These are phyloP conservation scores for Lutjanus campechanus DNA, from an alignment of 2,797 vertebrate genomes.

Conservation along the genomic window DNA sequence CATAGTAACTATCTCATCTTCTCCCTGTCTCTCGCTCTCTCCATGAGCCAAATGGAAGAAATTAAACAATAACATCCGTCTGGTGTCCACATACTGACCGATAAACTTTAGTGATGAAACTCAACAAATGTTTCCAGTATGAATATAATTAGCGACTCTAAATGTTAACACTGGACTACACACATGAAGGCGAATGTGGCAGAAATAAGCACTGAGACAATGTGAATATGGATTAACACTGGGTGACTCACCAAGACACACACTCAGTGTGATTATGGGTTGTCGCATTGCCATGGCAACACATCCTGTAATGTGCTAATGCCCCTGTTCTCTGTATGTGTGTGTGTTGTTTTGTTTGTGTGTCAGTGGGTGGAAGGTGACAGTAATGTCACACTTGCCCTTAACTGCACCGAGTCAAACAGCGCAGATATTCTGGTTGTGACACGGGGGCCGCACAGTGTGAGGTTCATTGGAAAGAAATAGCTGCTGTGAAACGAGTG, in stretches of 20 bases:
- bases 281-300: constrained; percentile 76
- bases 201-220: constrained; percentile 29
- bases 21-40: background rate
- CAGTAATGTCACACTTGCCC: constrained; percentile 52
- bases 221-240: constrained; percentile 66
- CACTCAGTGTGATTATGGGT: constrained; percentile 73
- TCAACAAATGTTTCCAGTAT: background rate
- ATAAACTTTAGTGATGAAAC: background rate
- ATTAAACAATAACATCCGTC: background rate
- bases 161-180: background rate
- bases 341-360: constrained; percentile 39
- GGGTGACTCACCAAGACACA: constrained; percentile 74
- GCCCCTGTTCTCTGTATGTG: constrained; percentile 41
- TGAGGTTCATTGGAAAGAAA: constrained; percentile 14
- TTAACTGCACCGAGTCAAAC: constrained; percentile 47
- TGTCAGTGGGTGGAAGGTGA: constrained; percentile 60
- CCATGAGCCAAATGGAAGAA: background rate
- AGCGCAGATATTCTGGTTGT: constrained; percentile 35
- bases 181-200: constrained; percentile 17
- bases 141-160: background rate
- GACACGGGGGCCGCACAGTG: constrained; percentile 27
- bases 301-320: constrained; percentile 63
- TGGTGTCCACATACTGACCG: background rate
- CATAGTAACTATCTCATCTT: constrained; percentile 7
- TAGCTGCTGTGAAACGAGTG: background rate